Evolutionary conservation across 2,113 vertebrate genomes (phyloP).

Genomic region (Anas platyrhynchos): DNA sequence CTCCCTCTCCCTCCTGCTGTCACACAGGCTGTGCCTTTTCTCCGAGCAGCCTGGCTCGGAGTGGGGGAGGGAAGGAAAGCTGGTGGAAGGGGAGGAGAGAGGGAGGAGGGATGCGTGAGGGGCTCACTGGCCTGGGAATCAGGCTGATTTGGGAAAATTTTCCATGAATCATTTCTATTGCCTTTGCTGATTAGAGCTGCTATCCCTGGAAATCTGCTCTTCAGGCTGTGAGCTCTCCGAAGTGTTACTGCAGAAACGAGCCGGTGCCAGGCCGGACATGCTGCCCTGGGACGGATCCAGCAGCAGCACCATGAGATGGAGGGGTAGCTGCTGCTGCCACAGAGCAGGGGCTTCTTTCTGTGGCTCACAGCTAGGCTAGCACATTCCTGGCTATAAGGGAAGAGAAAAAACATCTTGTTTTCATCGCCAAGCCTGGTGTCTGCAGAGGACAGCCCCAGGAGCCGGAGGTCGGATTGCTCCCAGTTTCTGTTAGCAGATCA

Average conservation of each 20-base stretch:
- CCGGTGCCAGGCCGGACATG: not conserved
- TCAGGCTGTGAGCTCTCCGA: not conserved
- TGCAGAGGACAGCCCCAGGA: not conserved
- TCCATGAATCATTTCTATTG: conserved; percentile 4
- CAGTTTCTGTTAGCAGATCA: not conserved
- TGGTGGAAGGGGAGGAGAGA: conserved; percentile 19
- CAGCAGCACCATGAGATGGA: not conserved
- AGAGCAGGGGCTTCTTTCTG: not conserved
- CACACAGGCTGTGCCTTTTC: conserved; percentile 63
- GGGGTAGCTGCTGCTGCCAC: not conserved
- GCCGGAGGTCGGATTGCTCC: not conserved
- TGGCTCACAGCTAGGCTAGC: not conserved
- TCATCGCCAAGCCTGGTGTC: not conserved
- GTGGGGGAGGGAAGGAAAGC: conserved; percentile 39
- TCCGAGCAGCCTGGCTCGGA: conserved; percentile 19
- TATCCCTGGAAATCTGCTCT: not conserved
- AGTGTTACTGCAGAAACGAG: not conserved
- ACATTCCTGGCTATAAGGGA: not conserved
- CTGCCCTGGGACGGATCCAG: not conserved
- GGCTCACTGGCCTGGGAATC: conserved; percentile 23
- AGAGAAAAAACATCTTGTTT: not conserved
- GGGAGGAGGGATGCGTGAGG: not conserved
- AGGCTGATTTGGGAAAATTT: conserved; percentile 32
- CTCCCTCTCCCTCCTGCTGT: conserved; percentile 50
- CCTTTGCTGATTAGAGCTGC: not conserved